These are phyloP conservation scores for Oligia latruncula DNA, from an alignment of 2,888 invertebrate species.

Conservation along the genomic window DNA sequence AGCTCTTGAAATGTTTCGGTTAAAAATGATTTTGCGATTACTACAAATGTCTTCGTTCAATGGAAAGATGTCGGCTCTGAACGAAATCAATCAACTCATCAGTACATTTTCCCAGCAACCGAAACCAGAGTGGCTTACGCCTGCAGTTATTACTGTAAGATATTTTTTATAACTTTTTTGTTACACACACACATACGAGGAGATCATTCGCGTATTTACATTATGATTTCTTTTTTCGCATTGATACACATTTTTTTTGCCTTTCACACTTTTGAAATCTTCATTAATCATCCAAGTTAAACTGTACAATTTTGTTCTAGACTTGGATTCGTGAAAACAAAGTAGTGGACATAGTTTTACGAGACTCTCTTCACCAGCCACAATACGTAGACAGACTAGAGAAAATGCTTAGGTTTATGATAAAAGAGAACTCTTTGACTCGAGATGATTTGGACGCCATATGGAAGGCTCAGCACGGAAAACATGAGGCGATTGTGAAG, in stretches of 20 bases:
- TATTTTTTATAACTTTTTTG: neutral
- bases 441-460: constrained; percentile 97
- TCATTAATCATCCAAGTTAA: neutral
- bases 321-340: constrained; percentile 99
- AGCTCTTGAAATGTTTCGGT: constrained; percentile 97
- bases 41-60: constrained; percentile 99
- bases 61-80: constrained; percentile 99
- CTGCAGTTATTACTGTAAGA: constrained; percentile 97
- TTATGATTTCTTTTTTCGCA: neutral
- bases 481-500: constrained; percentile 99
- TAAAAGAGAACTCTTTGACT: constrained; percentile 97
- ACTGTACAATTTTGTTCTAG: constrained; percentile 84
- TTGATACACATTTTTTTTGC: neutral
- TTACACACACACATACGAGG: neutral
- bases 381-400: constrained; percentile 99
- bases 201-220: neutral
- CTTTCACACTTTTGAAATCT: neutral
- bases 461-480: constrained; percentile 99
- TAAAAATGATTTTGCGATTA: constrained; percentile 98
- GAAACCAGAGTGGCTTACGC: constrained; percentile 97
- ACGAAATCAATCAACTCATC: constrained; percentile 99
- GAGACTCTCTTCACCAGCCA: constrained; percentile 99
- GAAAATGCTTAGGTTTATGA: constrained; percentile 98
- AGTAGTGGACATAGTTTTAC: constrained; percentile 97
- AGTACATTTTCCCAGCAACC: constrained; percentile 97